A percentile compares a stretch with the other conserved stretches of the same genome.
Conservation (phyloP, 2,113 vertebrate genomes). For the Tachycineta bicolor region DNA sequence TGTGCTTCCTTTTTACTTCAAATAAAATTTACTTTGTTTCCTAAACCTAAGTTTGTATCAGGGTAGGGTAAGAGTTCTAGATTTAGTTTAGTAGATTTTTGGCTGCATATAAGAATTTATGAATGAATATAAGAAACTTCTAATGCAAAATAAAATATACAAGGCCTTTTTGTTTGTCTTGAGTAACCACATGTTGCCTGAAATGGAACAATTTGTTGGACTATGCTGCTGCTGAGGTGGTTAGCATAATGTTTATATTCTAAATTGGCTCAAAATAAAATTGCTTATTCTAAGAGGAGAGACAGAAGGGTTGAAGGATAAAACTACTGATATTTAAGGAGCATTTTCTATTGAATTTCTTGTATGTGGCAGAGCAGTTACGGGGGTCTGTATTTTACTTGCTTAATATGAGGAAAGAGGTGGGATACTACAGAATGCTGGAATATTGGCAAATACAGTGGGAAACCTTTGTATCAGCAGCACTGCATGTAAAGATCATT, state of each 20-base stretch:
- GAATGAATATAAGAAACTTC: background rate
- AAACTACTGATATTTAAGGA: background rate
- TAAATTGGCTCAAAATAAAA: background rate
- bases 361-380: background rate
- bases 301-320: background rate
- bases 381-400: background rate
- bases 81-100: background rate
- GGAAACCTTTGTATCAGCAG: background rate
- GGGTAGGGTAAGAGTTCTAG: background rate
- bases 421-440: background rate
- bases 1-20: background rate
- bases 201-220: background rate
- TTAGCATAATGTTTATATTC: background rate
- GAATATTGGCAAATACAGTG: background rate
- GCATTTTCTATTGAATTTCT: background rate
- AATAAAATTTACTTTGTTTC: slow-evolving; percentile 6
- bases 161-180: background rate
- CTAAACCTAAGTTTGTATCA: background rate
- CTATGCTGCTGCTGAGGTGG: background rate
- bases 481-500: background rate
- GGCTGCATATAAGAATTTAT: background rate
- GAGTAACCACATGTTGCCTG: background rate
- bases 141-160: background rate
- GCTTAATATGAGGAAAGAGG: background rate
- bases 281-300: background rate